Conservation (phyloP, 1,140 invertebrate species). For the Calliphora vicina region DNA sequence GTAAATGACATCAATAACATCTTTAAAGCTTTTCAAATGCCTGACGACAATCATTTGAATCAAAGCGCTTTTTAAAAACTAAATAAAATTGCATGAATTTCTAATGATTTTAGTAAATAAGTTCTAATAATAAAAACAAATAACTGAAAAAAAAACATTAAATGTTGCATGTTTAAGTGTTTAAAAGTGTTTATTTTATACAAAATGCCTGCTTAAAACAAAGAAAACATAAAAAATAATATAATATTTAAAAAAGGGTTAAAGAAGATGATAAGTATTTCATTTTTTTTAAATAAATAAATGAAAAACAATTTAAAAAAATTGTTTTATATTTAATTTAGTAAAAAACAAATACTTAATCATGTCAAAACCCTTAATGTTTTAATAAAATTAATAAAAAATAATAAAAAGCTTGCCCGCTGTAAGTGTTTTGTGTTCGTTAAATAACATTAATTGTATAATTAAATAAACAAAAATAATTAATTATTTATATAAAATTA, state of each 20-base stretch:
- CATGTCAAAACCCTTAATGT: too few species aligned
- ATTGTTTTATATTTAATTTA: too few species aligned
- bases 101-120: background rate
- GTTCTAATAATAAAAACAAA: background rate
- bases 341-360: too few species aligned
- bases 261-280: too few species aligned
- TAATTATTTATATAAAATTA: background rate
- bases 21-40: background rate
- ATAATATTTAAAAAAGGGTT: background rate
- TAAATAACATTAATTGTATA: background rate
- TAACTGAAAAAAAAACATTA: background rate
- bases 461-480: constrained; percentile 20
- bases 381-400: background rate
- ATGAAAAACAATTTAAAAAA: too few species aligned
- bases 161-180: background rate
- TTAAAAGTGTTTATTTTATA: background rate
- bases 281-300: too few species aligned
- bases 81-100: background rate
- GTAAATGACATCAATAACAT: background rate
- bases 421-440: background rate
- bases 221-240: background rate
- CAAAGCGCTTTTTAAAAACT: background rate
- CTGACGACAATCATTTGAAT: background rate
- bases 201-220: background rate
- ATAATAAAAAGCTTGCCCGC: background rate